Conservation (phyloP, 2,888 invertebrate genomes). For the Campoplex nolae region DNA sequence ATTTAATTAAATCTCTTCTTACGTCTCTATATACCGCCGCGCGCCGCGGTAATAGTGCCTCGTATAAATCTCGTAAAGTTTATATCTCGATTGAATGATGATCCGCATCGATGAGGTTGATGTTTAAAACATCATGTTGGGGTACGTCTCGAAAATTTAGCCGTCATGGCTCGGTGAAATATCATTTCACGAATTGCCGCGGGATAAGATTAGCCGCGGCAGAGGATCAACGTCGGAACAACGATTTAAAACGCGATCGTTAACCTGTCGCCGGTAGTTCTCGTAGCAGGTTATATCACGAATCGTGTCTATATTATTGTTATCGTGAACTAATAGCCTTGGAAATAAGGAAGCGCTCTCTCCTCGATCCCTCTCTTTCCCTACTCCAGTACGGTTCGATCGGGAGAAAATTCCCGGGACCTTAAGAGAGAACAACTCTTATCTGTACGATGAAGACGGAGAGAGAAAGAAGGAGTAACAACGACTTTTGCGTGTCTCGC, state of each 20-base stretch:
- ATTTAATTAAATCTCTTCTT: not conserved
- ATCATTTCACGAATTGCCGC: not conserved
- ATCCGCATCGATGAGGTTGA: constrained; percentile 12
- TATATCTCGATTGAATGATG: not conserved
- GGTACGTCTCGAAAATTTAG: not conserved
- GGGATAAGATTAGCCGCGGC: constrained; percentile 33
- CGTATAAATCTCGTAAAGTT: not conserved
- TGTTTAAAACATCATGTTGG: not conserved
- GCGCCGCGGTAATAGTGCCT: not conserved
- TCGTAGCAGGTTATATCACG: constrained; percentile 45
- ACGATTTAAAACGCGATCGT: constrained; percentile 61
- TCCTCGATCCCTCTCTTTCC: not conserved
- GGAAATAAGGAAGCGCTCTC: constrained; percentile 17
- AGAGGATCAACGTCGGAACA: not conserved
- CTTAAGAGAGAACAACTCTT: constrained; percentile 37
- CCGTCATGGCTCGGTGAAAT: not conserved
- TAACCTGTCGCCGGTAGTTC: constrained; percentile 58
- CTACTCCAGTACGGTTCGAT: constrained; percentile 24
- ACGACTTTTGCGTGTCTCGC: constrained; percentile 48
- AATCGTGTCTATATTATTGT: constrained; percentile 54
- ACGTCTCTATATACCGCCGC: too few relatives aligned
- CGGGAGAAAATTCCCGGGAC: constrained; percentile 37
- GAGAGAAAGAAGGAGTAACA: not conserved
- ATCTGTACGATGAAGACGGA: constrained; percentile 11
- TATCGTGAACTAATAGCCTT: constrained; percentile 43